phyloP scores from a whole-genome alignment of 1,140 invertebrate species.

The Hyles euphorbiae region DNA sequence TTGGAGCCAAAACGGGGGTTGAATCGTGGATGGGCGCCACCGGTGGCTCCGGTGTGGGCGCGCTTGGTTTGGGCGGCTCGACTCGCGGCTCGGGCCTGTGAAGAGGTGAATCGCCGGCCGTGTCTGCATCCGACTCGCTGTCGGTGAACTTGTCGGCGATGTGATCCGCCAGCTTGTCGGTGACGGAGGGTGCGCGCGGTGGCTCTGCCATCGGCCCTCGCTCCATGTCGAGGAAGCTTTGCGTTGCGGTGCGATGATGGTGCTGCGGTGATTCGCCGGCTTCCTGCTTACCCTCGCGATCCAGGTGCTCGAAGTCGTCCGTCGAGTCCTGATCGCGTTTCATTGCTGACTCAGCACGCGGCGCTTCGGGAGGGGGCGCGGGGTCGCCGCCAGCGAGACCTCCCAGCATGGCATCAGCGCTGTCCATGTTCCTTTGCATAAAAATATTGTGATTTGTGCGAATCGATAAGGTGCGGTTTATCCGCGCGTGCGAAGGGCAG shows the following conservation, averaged over 20 bases:
- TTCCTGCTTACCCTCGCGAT: slow-evolving; percentile 64
- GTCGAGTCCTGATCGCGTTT: slow-evolving; percentile 80
- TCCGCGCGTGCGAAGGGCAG: slow-evolving; percentile 28
- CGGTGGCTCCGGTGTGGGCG: slow-evolving; percentile 46
- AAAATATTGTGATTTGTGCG: slow-evolving; percentile 13
- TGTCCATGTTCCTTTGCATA: slow-evolving; percentile 42
- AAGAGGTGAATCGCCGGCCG: slow-evolving; percentile 53
- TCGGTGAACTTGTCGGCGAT: slow-evolving; percentile 72
- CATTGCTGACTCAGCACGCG: slow-evolving; percentile 40
- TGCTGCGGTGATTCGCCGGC: slow-evolving; percentile 45
- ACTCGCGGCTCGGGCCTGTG: slow-evolving; percentile 46
- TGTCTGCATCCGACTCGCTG: slow-evolving; percentile 71
- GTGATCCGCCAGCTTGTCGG: slow-evolving; percentile 55
- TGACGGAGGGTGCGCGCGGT: slow-evolving; percentile 49
- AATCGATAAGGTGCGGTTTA: slow-evolving; percentile 56
- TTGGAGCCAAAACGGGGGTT: slow-evolving; percentile 32
- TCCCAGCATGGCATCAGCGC: slow-evolving; percentile 48
- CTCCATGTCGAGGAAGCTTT: slow-evolving; percentile 76
- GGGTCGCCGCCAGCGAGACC: slow-evolving; percentile 53
- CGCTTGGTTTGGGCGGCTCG: slow-evolving; percentile 33
- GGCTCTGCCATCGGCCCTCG: slow-evolving; percentile 60
- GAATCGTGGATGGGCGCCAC: slow-evolving; percentile 33
- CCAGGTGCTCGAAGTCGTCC: slow-evolving; percentile 84
- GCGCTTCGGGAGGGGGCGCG: slow-evolving; percentile 24
- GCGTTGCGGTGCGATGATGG: slow-evolving; percentile 54